Conservation (phyloP, 2,797 vertebrate genomes). For the Oreochromis grahami region DNA sequence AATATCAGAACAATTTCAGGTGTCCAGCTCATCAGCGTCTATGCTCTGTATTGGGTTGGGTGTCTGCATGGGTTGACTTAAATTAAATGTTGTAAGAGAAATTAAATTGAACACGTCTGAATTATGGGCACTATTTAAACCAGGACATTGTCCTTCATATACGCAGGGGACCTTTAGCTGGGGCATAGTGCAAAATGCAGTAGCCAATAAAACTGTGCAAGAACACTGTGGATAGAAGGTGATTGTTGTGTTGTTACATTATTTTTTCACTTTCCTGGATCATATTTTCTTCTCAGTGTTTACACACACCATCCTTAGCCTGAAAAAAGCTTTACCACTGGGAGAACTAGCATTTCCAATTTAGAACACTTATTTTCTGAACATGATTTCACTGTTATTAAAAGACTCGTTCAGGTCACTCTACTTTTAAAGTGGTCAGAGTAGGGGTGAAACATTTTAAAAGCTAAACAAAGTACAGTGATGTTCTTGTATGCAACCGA, state of each 20-base stretch:
- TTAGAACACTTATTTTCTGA: not conserved
- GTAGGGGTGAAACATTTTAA: not conserved
- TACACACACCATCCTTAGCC: not conserved
- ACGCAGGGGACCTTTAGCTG: not conserved
- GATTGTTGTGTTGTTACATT: not conserved
- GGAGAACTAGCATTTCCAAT: not conserved
- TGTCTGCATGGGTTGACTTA: not conserved
- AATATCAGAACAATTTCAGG: not conserved
- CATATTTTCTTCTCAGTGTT: constrained; percentile 7
- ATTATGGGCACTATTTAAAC: not conserved
- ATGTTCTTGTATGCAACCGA: not conserved
- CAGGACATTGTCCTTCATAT: not conserved
- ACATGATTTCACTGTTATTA: not conserved
- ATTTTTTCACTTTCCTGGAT: not conserved
- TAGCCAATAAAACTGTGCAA: not conserved
- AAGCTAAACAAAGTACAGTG: not conserved
- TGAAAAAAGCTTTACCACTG: not conserved
- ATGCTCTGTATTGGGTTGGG: not conserved
- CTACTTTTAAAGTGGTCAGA: not conserved
- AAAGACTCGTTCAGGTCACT: not conserved
- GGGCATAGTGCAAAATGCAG: not conserved
- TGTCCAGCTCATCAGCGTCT: not conserved
- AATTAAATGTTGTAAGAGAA: not conserved
- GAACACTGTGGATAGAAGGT: not conserved
- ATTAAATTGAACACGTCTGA: not conserved